Evolutionary conservation across 2,797 vertebrate species (phyloP).

Genomic region (Hydrocynus forskahlii): DNA sequence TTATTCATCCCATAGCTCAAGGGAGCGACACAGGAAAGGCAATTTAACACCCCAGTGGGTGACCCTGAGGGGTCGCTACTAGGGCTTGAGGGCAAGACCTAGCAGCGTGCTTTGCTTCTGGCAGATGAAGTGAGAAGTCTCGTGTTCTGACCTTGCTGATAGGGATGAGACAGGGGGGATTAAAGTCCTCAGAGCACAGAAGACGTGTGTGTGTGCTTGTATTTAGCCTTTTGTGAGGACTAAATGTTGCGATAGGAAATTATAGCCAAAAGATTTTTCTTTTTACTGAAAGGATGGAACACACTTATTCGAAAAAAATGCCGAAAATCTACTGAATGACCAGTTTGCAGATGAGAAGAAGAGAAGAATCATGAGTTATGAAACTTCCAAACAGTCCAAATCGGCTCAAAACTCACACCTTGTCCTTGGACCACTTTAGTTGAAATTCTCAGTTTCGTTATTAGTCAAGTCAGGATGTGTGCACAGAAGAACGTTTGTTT

Average conservation of each 20-base stretch:
- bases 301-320: background rate
- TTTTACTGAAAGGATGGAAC: too few relatives aligned
- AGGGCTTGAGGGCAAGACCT: background rate
- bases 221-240: background rate
- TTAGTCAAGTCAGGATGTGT: constrained; percentile 9
- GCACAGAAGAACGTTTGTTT: constrained; percentile 20
- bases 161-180: constrained; percentile 5
- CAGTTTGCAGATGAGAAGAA: background rate
- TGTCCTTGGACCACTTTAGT: background rate
- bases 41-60: constrained; percentile 13
- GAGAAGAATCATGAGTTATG: background rate
- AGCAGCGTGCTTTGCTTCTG: constrained; percentile 6
- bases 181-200: background rate
- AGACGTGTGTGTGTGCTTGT: background rate
- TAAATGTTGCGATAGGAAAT: background rate
- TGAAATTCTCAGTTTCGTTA: background rate
- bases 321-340: background rate
- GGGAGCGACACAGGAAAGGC: constrained; percentile 14
- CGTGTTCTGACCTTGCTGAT: constrained; percentile 20
- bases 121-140: constrained; percentile 21
- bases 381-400: background rate
- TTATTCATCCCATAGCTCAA: constrained; percentile 40
- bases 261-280: background rate
- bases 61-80: constrained; percentile 26
- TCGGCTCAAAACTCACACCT: background rate